Evolutionary conservation across 2,797 vertebrate species (phyloP).

Genomic region (Natrix natrix): DNA sequence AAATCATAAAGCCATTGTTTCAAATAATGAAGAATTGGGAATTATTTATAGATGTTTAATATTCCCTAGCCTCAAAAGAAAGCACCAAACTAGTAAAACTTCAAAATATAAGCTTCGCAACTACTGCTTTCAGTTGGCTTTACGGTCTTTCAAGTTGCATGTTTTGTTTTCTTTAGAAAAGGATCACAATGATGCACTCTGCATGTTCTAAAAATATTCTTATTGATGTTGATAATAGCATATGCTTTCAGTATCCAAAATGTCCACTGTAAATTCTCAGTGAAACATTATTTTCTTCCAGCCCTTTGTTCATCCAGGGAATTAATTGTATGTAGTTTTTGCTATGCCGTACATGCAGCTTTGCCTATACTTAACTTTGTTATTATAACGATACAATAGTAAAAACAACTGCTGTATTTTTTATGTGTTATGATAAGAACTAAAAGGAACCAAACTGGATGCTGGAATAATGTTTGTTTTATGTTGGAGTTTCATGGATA

Average conservation of each 20-base stretch:
- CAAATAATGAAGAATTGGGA: constrained; percentile 25
- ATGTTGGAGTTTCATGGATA: neutral
- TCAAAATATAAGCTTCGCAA: constrained; percentile 24
- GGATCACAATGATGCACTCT: constrained; percentile 37
- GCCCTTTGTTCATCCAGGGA: neutral
- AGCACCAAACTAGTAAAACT: constrained; percentile 43
- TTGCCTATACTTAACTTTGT: constrained; percentile 5
- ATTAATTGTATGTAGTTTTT: neutral
- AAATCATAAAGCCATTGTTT: constrained; percentile 45
- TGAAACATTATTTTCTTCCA: constrained; percentile 27
- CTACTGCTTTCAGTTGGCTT: neutral
- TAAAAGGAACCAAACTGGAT: neutral
- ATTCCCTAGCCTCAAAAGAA: constrained; percentile 37
- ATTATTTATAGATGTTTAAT: constrained; percentile 42
- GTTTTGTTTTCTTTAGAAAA: constrained; percentile 27
- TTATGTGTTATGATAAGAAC: constrained; percentile 7
- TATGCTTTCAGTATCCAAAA: constrained; percentile 28
- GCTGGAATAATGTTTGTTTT: neutral
- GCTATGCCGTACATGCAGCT: neutral
- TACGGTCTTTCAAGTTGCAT: constrained; percentile 2
- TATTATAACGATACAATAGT: neutral
- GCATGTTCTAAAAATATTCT: constrained; percentile 54
- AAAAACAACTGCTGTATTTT: constrained; percentile 10
- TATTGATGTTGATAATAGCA: constrained; percentile 36
- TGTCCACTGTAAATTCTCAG: constrained; percentile 19